phyloP scores from a whole-genome alignment of 2,113 vertebrate species.

The Chlamydotis undulata region DNA sequence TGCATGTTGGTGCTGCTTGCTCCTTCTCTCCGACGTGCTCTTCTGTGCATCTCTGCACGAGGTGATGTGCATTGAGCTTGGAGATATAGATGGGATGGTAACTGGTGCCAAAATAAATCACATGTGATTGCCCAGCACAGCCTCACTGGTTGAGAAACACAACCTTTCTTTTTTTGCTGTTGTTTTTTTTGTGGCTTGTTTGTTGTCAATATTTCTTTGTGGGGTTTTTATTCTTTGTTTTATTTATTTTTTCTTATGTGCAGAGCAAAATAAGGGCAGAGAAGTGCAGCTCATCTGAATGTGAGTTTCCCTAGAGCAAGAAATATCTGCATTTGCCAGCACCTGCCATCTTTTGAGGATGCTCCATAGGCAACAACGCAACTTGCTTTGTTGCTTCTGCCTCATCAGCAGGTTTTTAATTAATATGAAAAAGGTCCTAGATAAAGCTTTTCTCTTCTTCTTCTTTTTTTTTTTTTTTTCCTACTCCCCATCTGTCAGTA shows the following conservation, averaged over 20 bases:
- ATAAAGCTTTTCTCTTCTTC: background rate
- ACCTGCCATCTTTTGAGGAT: background rate
- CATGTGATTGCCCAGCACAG: background rate
- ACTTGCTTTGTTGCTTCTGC: background rate
- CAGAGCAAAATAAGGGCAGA: background rate
- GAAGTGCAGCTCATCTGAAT: background rate
- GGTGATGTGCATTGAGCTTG: background rate
- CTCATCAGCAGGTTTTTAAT: slow-evolving; percentile 31
- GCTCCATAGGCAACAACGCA: background rate
- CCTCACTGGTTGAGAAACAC: no score
- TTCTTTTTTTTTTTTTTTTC: fast-evolving
- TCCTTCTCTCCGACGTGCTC: background rate
- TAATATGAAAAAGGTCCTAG: background rate
- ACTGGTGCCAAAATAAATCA: background rate
- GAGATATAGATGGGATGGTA: background rate
- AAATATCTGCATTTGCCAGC: background rate
- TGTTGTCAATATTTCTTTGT: background rate
- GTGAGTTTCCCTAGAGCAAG: background rate
- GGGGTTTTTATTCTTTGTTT: background rate
- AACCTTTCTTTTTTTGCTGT: background rate
- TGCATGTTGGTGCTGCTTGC: background rate
- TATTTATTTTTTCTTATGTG: background rate
- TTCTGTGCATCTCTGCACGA: background rate
- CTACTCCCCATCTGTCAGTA: background rate
- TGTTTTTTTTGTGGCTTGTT: background rate